Conservation (phyloP, 2,888 invertebrate species). For the Morpho deidamia region DNA sequence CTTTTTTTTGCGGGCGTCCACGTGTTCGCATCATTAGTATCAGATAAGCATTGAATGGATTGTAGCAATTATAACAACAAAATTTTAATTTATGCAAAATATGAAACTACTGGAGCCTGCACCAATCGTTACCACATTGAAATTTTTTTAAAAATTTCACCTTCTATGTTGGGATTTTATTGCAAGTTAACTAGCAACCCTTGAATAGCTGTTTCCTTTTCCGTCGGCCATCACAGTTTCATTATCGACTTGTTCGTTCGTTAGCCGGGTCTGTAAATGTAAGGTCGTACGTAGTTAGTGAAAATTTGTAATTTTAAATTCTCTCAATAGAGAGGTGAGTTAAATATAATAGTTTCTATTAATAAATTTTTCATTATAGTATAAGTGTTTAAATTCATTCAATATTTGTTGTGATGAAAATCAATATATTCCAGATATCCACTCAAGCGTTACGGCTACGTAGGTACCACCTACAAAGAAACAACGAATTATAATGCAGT, state of each 20-base stretch:
- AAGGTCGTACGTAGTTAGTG: conserved; percentile 57
- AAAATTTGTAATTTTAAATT: conserved; percentile 53
- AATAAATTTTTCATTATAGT: neutral
- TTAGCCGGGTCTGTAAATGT: conserved; percentile 66
- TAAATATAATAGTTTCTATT: neutral
- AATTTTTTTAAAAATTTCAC: too few relatives aligned
- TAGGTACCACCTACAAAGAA: conserved; percentile 39
- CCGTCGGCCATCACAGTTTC: conserved; percentile 40
- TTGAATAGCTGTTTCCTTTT: conserved; percentile 36
- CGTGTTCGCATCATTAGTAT: too few relatives aligned
- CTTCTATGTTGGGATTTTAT: neutral
- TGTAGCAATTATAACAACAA: too few relatives aligned
- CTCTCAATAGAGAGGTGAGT: conserved; percentile 75
- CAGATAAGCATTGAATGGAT: too few relatives aligned
- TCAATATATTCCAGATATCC: conserved; percentile 52
- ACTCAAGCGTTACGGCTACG: conserved; percentile 58
- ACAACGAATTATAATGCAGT: conserved; percentile 58
- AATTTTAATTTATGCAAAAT: too few relatives aligned
- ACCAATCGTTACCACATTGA: too few relatives aligned
- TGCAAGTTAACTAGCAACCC: conserved; percentile 5
- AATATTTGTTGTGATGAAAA: neutral
- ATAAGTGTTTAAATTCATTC: neutral
- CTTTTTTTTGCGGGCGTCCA: too few relatives aligned
- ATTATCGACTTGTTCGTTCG: conserved; percentile 82
- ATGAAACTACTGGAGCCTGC: too few relatives aligned